Percentiles rank a stretch among this genome's conserved stretches.
These are phyloP conservation scores for Heliconius ethilla DNA, from an alignment of 2,888 invertebrate species.

Conservation along the genomic window DNA sequence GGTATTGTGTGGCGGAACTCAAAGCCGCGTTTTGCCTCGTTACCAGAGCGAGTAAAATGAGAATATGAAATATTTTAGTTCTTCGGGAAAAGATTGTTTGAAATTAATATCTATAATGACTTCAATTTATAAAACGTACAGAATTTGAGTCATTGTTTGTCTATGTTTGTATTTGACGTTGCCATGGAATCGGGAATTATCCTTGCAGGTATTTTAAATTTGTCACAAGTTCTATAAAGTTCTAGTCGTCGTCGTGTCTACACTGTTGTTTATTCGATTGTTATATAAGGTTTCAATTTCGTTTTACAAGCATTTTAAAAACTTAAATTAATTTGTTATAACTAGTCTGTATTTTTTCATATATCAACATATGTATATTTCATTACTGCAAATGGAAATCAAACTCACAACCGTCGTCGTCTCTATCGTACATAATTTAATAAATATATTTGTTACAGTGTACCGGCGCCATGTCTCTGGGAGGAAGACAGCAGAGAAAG, in stretches of 20 bases:
- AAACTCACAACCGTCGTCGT: no score
- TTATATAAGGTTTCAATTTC: neutral
- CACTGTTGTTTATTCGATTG: neutral
- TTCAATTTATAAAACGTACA: neutral
- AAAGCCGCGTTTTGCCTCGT: no score
- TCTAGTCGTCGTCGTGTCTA: neutral
- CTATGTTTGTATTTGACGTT: conserved; percentile 9
- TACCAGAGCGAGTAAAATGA: no score
- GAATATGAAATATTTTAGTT: no score
- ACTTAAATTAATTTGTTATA: no score
- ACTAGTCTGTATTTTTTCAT: no score
- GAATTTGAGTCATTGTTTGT: neutral
- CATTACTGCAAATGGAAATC: no score
- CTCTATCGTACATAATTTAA: neutral
- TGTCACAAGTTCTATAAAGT: neutral
- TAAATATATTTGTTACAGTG: conserved; percentile 46
- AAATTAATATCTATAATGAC: no score
- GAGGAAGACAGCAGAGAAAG: conserved; percentile 73
- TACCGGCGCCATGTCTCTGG: conserved; percentile 51
- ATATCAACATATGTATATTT: no score
- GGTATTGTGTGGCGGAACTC: no score
- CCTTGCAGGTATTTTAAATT: conserved; percentile 8
- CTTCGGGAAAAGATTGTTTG: no score
- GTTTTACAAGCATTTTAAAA: neutral
- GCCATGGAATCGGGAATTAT: neutral